These are phyloP conservation scores for Ameiurus melas DNA, from an alignment of 2,113 vertebrate genomes.

Conservation along the genomic window DNA sequence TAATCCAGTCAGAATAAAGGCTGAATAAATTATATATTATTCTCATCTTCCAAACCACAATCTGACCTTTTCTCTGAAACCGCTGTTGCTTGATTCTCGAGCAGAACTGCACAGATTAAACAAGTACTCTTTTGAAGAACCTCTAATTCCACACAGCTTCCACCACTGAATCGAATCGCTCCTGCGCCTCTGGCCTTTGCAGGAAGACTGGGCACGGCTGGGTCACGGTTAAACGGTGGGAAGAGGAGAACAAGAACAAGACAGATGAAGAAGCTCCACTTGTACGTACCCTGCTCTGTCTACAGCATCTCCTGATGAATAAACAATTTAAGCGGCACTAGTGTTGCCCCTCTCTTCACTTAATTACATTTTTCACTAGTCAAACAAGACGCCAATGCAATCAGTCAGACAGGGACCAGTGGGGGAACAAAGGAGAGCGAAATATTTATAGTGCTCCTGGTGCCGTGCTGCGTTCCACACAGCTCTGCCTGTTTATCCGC, in stretches of 20 bases:
- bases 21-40: not conserved
- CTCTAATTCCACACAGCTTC: slow-evolving; percentile 41
- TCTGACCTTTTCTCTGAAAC: not conserved
- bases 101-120: slow-evolving; percentile 11
- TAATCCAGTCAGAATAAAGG: not conserved
- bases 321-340: slow-evolving; percentile 42
- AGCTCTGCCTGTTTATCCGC: slow-evolving; percentile 42
- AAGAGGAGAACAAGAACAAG: not conserved
- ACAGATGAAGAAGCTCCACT: slow-evolving; percentile 23
- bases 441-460: slow-evolving; percentile 41
- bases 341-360: slow-evolving; percentile 40
- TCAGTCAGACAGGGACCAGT: slow-evolving; percentile 47
- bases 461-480: slow-evolving; percentile 28
- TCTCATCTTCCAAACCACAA: not conserved
- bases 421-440: slow-evolving; percentile 25
- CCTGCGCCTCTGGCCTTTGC: slow-evolving; percentile 9
- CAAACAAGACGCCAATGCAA: slow-evolving; percentile 50
- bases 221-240: slow-evolving; percentile 40
- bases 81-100: not conserved
- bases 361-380: slow-evolving; percentile 54
- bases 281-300: not conserved
- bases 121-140: slow-evolving; percentile 28
- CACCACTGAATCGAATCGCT: slow-evolving; percentile 40
- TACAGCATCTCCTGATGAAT: slow-evolving; percentile 38
- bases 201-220: not conserved